Evolutionary conservation across 2,888 invertebrate genomes (phyloP).

Genomic region (Aporophyla lueneburgensis): DNA sequence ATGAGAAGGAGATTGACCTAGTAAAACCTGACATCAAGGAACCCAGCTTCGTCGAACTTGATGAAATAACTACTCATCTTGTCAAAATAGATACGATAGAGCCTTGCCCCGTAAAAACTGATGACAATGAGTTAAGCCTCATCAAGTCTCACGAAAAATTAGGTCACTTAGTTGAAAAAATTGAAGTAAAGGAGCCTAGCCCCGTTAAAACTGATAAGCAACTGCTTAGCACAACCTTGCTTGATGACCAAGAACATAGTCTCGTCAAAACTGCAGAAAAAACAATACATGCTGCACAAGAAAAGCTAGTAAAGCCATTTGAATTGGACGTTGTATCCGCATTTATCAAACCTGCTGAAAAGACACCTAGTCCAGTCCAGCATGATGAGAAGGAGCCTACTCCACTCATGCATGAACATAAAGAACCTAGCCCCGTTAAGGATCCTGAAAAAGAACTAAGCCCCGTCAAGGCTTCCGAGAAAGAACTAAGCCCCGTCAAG

Average conservation of each 20-base stretch:
- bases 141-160: not conserved
- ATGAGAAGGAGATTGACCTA: slow-evolving; percentile 23
- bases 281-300: not conserved
- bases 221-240: not conserved
- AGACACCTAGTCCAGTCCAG: not conserved
- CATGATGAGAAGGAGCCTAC: not conserved
- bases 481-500: fast-evolving
- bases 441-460: not conserved
- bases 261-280: not conserved
- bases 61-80: not conserved
- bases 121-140: not conserved
- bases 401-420: not conserved
- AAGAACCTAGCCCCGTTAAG: not conserved
- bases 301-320: not conserved
- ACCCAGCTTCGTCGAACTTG: not conserved
- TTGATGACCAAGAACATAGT: slow-evolving; percentile 3
- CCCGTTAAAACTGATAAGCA: not conserved
- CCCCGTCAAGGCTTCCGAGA: not conserved
- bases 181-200: not conserved
- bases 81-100: not conserved
- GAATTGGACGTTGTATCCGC: not conserved
- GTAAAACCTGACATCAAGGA: not conserved
- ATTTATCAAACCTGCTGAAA: not conserved
- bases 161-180: too few relatives aligned
- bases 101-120: not conserved